Base-by-base conservation (phyloP, 2,888 invertebrate genomes). In the Parnassius orleans region DNA sequence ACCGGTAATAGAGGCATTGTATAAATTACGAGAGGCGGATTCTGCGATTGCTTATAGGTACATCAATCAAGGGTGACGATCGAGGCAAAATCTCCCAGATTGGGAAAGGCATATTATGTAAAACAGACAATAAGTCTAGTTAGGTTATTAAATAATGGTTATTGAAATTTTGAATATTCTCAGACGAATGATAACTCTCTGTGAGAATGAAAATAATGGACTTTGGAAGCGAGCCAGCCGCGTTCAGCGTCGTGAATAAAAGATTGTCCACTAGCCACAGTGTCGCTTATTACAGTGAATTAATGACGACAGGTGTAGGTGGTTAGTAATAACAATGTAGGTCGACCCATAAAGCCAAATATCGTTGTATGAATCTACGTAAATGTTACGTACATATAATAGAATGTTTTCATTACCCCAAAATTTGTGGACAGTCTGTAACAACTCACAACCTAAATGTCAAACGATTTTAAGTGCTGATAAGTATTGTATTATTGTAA, bases 161-260 rank as follows among this genome's bases (percentile, higher is more conserved):
- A 33, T 33, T 33, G 7, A 5, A 33, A 33, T 33, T 33, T 33
- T 33, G 3, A 33, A 33, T 5, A 33, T 33, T 33, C 33, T 33
- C 33, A 33, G 33, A 53, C 43, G 15, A 51, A 53, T 60, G 56
- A 44, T 46, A 63, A 60, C 53, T 57, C 66, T 68, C 66, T 65
- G 59, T 50, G 57, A 55, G 64, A 63, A 59, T 52, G 57, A 55
- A 63, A 63, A 63, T 67, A 73, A 71, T 71, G 66, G 71, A 71
- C 72, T 69, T 63, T 65, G 67, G 61, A 55, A 62, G 61, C 14
- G 54, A 15, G 56, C 53, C 62, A 63, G 65, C 62, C 55, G 53
- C 53, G 61, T 63, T 65, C 69, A 71, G 65, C 69, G 57, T 54
- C 57, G 66, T 80, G 75, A 80, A 80, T 80, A 77, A 80, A 76